These are phyloP conservation scores for Apotomis betuletana DNA, from an alignment of 2,888 invertebrate species.

Conservation along the genomic window DNA sequence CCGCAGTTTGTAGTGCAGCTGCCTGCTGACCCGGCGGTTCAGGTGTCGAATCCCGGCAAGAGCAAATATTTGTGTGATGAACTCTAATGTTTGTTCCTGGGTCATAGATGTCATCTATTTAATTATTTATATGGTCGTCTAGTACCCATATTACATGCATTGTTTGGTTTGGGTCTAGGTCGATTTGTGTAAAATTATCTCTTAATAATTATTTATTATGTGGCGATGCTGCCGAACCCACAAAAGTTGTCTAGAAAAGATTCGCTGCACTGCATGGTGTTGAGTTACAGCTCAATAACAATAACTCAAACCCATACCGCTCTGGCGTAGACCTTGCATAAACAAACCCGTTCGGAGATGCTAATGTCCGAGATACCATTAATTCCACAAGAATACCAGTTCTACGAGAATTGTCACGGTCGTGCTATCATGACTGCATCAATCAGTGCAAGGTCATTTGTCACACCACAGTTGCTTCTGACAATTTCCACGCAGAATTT, in stretches of 20 bases:
- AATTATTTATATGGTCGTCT: too few relatives aligned
- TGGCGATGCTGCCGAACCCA: background rate
- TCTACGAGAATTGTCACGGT: slow-evolving; percentile 32
- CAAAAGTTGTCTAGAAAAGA: background rate
- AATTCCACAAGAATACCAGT: slow-evolving; percentile 36
- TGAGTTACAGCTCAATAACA: background rate
- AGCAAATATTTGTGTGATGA: too few relatives aligned
- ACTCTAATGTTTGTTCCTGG: too few relatives aligned
- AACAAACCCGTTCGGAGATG: slow-evolving; percentile 37
- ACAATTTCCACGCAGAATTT: slow-evolving; percentile 18
- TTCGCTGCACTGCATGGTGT: background rate
- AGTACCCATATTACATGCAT: too few relatives aligned
- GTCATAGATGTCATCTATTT: too few relatives aligned
- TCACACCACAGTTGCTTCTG: slow-evolving; percentile 31
- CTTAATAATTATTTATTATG: too few relatives aligned
- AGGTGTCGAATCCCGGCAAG: too few relatives aligned
- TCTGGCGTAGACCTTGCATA: slow-evolving; percentile 26
- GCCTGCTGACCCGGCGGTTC: too few relatives aligned
- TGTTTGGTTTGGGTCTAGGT: too few relatives aligned
- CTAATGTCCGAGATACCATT: slow-evolving; percentile 37
- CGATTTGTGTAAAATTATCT: too few relatives aligned
- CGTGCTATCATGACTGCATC: slow-evolving; percentile 31
- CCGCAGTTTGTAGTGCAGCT: too few relatives aligned
- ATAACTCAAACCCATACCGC: slow-evolving; percentile 1
- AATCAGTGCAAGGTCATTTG: slow-evolving; percentile 37